Evolutionary conservation across 2,888 invertebrate genomes (phyloP), one percentile per base, ranked within the genome.

Genomic region (Apeira syringaria): DNA sequence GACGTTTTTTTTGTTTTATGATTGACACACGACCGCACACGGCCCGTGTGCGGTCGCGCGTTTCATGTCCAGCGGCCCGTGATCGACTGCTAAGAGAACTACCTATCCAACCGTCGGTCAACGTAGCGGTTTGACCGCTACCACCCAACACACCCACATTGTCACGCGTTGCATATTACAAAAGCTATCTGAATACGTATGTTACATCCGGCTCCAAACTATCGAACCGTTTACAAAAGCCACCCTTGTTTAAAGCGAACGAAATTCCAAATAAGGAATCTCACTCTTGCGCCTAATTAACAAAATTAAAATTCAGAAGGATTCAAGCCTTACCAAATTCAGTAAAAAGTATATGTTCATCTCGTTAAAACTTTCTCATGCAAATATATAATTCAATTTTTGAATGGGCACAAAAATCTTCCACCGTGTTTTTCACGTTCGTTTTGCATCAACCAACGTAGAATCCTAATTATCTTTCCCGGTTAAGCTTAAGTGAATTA

Each of bases 401-500:
- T 81, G 86, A 84, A 87, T 83, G 88, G 83, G 85, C 80, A 69
- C 76, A 82, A 87, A 87, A 86, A 82, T 86, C 84, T 77, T 77
- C 79, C 61, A 78, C 74, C 80, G 78, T 81, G 80, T 85, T 88
- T 86, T 85, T 85, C 77, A 83, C 80, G 78, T 87, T 87, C 86
- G 81, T 88, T 88, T 86, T 87, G 86, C 88, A 87, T 86, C 84
- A 84, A 82, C 83, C 79, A 70, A 77, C 82, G 87, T 85, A 85
- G 86, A 86, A 87, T 88, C 87, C 88, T 87, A 89, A 89, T 89
- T 88, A 88, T 89, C 88, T 87, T 87, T 86, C 77, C 84, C 85
- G 83, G 88, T 89, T 87, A 87, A 89, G 86, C 86, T 87, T 87
- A 87, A 87, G 85, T 88, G 87, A 89, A 89, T 89, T 89, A 89